phyloP scores from a whole-genome alignment of 1,140 invertebrate species.

The Parasteatoda tepidariorum region DNA sequence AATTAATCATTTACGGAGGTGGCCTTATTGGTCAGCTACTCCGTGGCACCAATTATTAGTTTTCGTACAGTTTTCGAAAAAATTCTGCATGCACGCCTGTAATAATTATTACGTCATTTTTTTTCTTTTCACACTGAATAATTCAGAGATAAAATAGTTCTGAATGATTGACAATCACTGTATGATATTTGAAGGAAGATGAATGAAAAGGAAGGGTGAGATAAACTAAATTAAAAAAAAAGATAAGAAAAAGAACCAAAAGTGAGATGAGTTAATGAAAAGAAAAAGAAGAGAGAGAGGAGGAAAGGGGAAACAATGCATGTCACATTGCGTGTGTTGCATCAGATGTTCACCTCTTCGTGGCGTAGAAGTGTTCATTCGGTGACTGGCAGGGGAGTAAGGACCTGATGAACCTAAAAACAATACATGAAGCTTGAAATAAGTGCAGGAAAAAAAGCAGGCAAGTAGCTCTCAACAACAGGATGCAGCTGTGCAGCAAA shows the following conservation, averaged over 20 bases:
- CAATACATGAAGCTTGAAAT: slow-evolving; percentile 63
- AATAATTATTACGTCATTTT: no score
- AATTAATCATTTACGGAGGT: no score
- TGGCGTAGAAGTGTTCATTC: slow-evolving; percentile 65
- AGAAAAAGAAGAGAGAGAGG: slow-evolving; percentile 37
- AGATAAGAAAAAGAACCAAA: neutral
- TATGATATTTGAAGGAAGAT: neutral
- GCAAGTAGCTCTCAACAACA: slow-evolving; percentile 54
- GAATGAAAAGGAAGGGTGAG: slow-evolving; percentile 7
- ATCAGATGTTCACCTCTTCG: slow-evolving; percentile 65
- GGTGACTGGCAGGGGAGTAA: slow-evolving; percentile 71
- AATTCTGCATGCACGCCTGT: no score
- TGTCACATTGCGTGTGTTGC: neutral
- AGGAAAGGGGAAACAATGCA: neutral
- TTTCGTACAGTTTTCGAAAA: no score
- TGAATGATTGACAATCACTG: slow-evolving; percentile 21
- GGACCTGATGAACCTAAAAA: slow-evolving; percentile 71
- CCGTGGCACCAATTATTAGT: no score
- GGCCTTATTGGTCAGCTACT: no score
- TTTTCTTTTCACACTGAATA: no score
- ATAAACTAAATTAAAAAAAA: neutral
- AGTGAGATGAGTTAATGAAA: neutral
- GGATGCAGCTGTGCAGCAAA: slow-evolving; percentile 49
- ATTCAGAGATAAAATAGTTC: no score
- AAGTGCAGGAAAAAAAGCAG: slow-evolving; percentile 59